Evolutionary conservation across 2,888 invertebrate genomes (phyloP), one percentile per base, ranked within the genome.

Genomic region (Acrobasis suavella): DNA sequence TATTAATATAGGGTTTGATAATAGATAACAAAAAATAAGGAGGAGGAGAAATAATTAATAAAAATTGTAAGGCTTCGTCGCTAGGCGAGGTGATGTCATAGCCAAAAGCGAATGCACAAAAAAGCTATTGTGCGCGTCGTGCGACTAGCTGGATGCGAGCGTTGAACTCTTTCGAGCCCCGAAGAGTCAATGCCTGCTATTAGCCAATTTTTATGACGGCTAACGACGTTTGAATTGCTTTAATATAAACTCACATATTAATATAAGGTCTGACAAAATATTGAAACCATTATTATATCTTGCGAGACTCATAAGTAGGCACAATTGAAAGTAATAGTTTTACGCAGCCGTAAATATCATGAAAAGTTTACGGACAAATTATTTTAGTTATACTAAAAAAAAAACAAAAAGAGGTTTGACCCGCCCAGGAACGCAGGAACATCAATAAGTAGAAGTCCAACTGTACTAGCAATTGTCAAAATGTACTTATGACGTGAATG

Each of bases 121-220:
- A 91, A 92, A 85, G 78, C 87, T 78, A 90, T 92, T 92, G 91
- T 91, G 85, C 86, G 83, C 86, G 81, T 89, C 88, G 90, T 90
- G 90, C 84, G 86, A 86, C 86, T 83, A 81, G 86, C 84, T 84
- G 78, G 82, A 80, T 74, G 86, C 87, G 91, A 85, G 83, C 91
- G 87, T 91, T 92, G 91, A 92, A 91, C 91, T 88, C 90, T 86
- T 85, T 86, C 78, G 83, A 85, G 81, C 79, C 82, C 76, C 77
- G 76, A 76, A 77, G 76, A 89, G 86, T 85, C 85, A 86, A 83
- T 80, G 86, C 68, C 85, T 86, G 86, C 83, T 83, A 86, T 87
- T 87, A 87, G 86, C 86, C 84, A 87, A 86, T 87, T 82, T 85
- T 81, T 80, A 78, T 78, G 80, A 78, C 72, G 69, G 69, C 76